phyloP scores from a whole-genome alignment of 2,888 invertebrate species.

The Dynastes grantii region DNA sequence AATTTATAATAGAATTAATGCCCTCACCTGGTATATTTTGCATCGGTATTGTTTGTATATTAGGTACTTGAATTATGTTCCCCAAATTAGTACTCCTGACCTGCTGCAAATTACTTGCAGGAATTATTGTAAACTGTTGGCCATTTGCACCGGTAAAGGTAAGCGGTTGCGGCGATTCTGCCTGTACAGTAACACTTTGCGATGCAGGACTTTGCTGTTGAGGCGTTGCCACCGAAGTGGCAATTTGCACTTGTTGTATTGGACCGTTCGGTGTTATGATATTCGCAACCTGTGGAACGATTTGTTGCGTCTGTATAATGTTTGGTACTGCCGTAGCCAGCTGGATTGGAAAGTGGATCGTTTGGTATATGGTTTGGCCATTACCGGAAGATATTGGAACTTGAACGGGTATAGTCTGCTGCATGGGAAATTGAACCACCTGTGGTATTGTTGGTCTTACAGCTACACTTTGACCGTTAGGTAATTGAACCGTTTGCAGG shows the following conservation, averaged over 20 bases:
- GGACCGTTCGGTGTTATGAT: slow-evolving; percentile 92
- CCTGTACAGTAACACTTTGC: slow-evolving; percentile 67
- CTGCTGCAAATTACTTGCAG: slow-evolving; percentile 74
- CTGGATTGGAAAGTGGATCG: slow-evolving; percentile 94
- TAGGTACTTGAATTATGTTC: slow-evolving; percentile 73
- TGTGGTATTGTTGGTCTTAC: slow-evolving; percentile 75
- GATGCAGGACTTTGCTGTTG: slow-evolving; percentile 67
- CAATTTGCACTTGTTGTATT: slow-evolving; percentile 91
- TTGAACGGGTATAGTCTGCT: slow-evolving; percentile 91
- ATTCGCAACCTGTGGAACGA: slow-evolving; percentile 87
- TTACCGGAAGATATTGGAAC: slow-evolving; percentile 88
- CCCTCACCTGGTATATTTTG: slow-evolving; percentile 75
- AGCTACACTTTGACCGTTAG: slow-evolving; percentile 81
- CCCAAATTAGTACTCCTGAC: slow-evolving; percentile 65
- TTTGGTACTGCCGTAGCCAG: slow-evolving; percentile 78
- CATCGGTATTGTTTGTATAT: slow-evolving; percentile 81
- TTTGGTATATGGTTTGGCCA: slow-evolving; percentile 96
- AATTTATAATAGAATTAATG: neutral
- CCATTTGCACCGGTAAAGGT: slow-evolving; percentile 83
- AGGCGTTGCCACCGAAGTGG: slow-evolving; percentile 71
- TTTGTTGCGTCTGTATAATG: slow-evolving; percentile 71
- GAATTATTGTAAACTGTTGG: slow-evolving; percentile 90
- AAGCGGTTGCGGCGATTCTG: slow-evolving; percentile 75
- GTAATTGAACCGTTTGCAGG: slow-evolving; percentile 80
- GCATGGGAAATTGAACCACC: slow-evolving; percentile 80